phyloP scores from a whole-genome alignment of 1,140 invertebrate genomes.

The Lepidostoma basale region DNA sequence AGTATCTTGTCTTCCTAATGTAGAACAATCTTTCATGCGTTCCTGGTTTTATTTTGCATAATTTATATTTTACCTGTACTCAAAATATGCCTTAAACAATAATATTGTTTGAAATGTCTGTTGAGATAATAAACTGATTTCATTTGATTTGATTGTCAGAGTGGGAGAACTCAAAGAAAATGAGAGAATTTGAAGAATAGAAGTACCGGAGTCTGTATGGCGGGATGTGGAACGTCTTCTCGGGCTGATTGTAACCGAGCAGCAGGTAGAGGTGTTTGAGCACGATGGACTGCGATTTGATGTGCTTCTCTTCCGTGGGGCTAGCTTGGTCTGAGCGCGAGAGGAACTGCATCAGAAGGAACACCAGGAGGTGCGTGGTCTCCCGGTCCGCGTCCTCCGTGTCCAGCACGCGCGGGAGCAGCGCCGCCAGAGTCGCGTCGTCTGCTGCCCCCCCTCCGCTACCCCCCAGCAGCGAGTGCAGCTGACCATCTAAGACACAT shows the following conservation, averaged over 20 bases:
- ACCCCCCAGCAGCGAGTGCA: constrained; percentile 72
- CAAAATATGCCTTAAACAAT: no score
- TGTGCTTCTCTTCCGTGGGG: constrained; percentile 83
- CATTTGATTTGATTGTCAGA: constrained; percentile 80
- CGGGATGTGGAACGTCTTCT: constrained; percentile 89
- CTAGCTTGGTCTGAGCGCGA: constrained; percentile 77
- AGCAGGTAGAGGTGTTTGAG: constrained; percentile 91
- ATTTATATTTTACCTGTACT: no score
- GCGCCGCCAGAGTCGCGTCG: constrained; percentile 68
- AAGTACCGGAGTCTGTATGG: constrained; percentile 81
- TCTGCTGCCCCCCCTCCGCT: constrained; percentile 69
- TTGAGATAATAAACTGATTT: no score
- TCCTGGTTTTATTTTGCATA: constrained; percentile 78
- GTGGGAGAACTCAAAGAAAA: no score
- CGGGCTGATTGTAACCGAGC: constrained; percentile 90
- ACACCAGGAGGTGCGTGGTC: constrained; percentile 94
- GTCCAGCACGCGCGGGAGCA: constrained; percentile 84
- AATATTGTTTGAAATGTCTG: no score
- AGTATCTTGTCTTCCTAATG: no score
- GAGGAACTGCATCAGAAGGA: constrained; percentile 94
- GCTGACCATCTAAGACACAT: constrained; percentile 77
- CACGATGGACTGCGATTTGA: constrained; percentile 85
- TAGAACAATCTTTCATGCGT: background rate
- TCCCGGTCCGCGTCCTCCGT: constrained; percentile 94
- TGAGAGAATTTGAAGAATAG: constrained; percentile 12